Conservation (phyloP, 2,113 vertebrate species). For the Amblyornis subalaris region DNA sequence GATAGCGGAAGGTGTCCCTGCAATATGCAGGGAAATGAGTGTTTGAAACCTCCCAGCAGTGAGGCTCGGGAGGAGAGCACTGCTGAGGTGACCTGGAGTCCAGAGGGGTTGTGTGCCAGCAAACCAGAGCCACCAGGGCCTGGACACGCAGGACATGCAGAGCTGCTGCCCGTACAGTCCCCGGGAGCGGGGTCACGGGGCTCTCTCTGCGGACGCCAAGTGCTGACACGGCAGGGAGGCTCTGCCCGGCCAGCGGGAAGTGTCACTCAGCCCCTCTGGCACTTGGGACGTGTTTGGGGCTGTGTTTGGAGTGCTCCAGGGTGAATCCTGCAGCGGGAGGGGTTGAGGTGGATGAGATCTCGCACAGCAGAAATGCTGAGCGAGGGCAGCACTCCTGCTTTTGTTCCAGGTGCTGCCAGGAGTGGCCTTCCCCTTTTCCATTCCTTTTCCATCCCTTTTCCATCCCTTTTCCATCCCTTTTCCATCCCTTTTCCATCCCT, state of each 20-base stretch:
- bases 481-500: background rate
- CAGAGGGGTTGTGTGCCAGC: background rate
- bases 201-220: background rate
- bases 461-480: background rate
- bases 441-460: background rate
- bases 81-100: background rate
- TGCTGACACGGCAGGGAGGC: background rate
- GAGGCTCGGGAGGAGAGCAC: background rate
- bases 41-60: background rate
- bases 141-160: rapidly evolving
- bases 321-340: background rate
- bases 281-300: background rate
- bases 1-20: background rate
- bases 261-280: background rate
- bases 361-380: background rate
- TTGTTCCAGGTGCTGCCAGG: background rate
- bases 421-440: background rate
- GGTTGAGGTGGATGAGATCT: background rate
- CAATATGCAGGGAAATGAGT: background rate
- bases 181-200: background rate
- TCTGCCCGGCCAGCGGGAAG: background rate
- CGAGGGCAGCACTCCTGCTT: background rate
- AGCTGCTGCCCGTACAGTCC: background rate
- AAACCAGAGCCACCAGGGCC: rapidly evolving
- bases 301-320: background rate